Percentiles rank a stretch among this genome's conserved stretches.
phyloP scores from a whole-genome alignment of 2,113 vertebrate species.

The Tringa solitaria region DNA sequence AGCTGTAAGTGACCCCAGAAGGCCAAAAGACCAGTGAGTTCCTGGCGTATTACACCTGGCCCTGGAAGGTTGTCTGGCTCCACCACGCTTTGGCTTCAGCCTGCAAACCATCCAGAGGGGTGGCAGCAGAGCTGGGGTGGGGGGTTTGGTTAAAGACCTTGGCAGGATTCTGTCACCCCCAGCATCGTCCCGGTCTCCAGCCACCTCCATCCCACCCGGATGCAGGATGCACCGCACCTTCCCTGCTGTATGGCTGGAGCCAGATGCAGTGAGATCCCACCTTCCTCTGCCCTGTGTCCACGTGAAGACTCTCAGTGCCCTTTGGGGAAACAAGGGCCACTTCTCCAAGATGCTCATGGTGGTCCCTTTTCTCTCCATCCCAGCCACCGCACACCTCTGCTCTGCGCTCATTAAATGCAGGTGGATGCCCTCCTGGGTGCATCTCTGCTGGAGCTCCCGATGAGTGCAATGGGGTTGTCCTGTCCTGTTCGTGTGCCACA shows the following conservation, averaged over 20 bases:
- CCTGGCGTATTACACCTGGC: rapidly evolving
- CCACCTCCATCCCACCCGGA: background rate
- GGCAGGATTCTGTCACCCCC: background rate
- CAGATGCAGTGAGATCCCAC: background rate
- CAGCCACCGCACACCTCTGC: rapidly evolving
- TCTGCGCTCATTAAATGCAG: background rate
- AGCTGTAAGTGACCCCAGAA: background rate
- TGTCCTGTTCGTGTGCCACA: rapidly evolving
- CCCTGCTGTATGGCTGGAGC: rapidly evolving
- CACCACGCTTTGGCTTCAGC: rapidly evolving
- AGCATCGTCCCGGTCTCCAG: background rate
- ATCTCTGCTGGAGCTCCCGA: background rate
- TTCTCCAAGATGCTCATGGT: rapidly evolving
- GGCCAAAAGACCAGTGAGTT: background rate
- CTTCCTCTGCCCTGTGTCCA: rapidly evolving
- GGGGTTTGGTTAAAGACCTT: background rate
- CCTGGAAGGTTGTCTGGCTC: background rate
- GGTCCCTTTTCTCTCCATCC: background rate
- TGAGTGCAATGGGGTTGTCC: background rate
- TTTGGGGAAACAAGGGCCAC: background rate
- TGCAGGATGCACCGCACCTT: background rate
- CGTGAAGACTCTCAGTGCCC: background rate
- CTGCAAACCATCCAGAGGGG: background rate
- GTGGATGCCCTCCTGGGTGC: background rate
- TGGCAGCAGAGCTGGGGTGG: background rate